Evolutionary conservation across 2,888 invertebrate species (phyloP).

Genomic region (Petrolisthes cinctipes): DNA sequence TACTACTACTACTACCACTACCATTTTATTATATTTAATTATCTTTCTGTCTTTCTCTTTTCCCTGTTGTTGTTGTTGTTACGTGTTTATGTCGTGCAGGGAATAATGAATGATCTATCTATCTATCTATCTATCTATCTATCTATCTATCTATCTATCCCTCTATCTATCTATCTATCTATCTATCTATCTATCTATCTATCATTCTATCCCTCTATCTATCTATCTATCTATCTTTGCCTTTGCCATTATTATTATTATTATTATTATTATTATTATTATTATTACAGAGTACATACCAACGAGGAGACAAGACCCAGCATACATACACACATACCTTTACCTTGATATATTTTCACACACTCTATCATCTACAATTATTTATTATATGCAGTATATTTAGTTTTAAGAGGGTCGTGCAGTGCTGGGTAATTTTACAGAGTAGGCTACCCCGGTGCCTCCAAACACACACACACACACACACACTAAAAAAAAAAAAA

Average conservation of each 20-base stretch:
- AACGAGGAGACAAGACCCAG: background rate
- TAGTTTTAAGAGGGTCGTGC: no score
- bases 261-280: background rate
- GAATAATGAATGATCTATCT: background rate
- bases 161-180: no score
- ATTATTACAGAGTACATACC: background rate
- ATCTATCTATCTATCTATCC: background rate
- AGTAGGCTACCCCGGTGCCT: no score
- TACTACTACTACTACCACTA: background rate
- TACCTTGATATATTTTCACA: background rate
- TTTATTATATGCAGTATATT: no score
- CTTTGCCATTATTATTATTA: background rate
- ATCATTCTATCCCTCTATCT: background rate
- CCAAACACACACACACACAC: no score
- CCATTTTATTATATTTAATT: background rate
- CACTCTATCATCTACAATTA: no score
- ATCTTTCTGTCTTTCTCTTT: slow-evolving; percentile 11
- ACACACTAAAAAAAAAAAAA: no score
- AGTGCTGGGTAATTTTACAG: no score
- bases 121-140: slow-evolving; percentile 7
- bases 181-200: background rate
- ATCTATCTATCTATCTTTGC: background rate
- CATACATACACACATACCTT: slow-evolving; percentile 12
- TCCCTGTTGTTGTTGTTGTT: slow-evolving; percentile 4
- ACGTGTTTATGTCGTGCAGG: background rate